Base-by-base conservation (phyloP, 2,797 vertebrate species). In the Zalophus californianus region DNA sequence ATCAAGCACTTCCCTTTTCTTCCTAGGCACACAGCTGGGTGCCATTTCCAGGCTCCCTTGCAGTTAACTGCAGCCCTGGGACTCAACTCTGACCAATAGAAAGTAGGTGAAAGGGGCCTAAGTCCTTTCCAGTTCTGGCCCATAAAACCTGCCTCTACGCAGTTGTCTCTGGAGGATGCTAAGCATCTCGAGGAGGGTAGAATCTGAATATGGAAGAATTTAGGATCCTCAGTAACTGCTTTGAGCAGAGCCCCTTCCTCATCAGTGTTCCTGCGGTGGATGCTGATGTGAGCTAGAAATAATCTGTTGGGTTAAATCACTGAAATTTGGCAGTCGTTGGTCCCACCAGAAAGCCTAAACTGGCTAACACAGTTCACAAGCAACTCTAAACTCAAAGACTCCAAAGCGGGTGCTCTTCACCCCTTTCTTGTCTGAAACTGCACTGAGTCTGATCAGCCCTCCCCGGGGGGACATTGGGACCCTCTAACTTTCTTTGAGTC, bases 341-440 rank as follows among this genome's bases (percentile, higher is more conserved):
- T 84, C 91, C 56, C 86, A 91, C 84, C 60, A 38, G 32, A 58
- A 96, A 83, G n/a, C 79, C 86, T 29, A 70, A 94, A 35, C 66
- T 86, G 35, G 54, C 41, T 50, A 66, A 62, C 3, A 44, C n/a
- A 79, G 35, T 70, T 80, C 56, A 64, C 64, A 68, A 60, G 18
- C n/a, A 68, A 25, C 52, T 87, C 54, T 52, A 90, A 83, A 88
- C 4, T 13, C 62, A 15, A 52, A 18, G 44, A 66, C 60, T 64
- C 77, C 58, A 29, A 92, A 90, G 58, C 3, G 2, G 3, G 3
- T n/a, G 54, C 44, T 92, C 62, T 73, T 32, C 32, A n/a, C 35
- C 29, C 77, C 50, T 84, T 80, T 25, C 38, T 82, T 56, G 29
- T 56, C 77, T 80, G 38, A 56, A 94, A 78, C 38, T n/a, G 38